Percentiles rank a stretch among this genome's conserved stretches.
These are phyloP conservation scores for Hirudo medicinalis DNA, from an alignment of 1,140 invertebrate genomes.

Conservation along the genomic window DNA sequence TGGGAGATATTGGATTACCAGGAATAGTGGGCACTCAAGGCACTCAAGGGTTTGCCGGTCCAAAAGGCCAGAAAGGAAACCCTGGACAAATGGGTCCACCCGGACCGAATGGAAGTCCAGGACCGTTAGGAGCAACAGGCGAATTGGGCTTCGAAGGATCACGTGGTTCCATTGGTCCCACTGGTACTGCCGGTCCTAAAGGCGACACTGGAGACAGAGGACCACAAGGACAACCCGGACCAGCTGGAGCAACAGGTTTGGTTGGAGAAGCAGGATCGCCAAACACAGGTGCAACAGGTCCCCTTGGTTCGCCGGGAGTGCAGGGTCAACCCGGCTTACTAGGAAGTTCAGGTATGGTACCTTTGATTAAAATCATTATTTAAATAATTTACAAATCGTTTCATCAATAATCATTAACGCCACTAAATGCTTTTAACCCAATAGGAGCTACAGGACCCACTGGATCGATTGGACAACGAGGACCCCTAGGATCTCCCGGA, in stretches of 20 bases:
- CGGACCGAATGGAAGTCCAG: conserved; percentile 1
- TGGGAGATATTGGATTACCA: conserved; percentile 7
- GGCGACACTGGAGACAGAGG: conserved; percentile 12
- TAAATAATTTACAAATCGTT: background rate
- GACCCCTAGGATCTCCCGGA: conserved; percentile 3
- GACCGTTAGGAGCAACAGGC: conserved; percentile 3
- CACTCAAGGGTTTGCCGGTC: background rate
- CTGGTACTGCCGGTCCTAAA: conserved; percentile 6
- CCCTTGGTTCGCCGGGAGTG: conserved; percentile 8
- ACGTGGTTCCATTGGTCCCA: conserved; percentile 5
- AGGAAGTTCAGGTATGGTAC: conserved; percentile 11
- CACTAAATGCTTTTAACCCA: background rate
- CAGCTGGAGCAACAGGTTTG: background rate
- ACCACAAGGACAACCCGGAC: conserved; percentile 4
- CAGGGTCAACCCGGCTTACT: conserved; percentile 8
- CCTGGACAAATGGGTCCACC: background rate
- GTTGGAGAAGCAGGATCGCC: conserved; percentile 1
- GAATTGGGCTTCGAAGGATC: background rate
- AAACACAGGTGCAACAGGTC: conserved; percentile 8
- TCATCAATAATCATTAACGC: background rate
- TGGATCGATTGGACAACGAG: background rate
- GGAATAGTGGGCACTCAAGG: conserved; percentile 8
- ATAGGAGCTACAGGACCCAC: conserved; percentile 34
- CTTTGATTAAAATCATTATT: background rate
- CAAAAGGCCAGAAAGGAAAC: conserved; percentile 41